Evolutionary conservation across 1,140 invertebrate genomes (phyloP).

Genomic region (Cotesia glomerata): DNA sequence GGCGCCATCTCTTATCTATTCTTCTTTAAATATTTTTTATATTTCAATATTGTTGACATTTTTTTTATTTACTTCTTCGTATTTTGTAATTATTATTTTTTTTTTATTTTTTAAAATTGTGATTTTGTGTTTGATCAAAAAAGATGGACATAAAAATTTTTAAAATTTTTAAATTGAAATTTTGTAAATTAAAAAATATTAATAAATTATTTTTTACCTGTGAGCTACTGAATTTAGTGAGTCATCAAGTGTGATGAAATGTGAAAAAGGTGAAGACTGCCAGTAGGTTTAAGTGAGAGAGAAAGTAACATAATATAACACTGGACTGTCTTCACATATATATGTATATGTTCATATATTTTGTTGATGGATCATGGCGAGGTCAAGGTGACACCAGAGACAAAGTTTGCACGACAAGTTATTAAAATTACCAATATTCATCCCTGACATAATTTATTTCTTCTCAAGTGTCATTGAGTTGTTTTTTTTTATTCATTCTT

Average conservation of each 20-base stretch:
- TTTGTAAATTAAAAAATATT: too few relatives aligned
- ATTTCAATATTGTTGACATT: background rate
- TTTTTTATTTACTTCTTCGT: background rate
- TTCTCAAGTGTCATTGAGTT: too few relatives aligned
- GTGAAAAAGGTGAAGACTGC: background rate
- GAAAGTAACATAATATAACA: background rate
- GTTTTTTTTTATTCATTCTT: too few relatives aligned
- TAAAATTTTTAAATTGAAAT: too few relatives aligned
- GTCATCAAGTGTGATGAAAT: slow-evolving; percentile 10
- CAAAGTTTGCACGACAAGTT: background rate
- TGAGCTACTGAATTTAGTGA: background rate
- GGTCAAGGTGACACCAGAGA: background rate
- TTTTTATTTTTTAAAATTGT: too few relatives aligned
- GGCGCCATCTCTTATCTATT: background rate
- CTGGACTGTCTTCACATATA: too few relatives aligned
- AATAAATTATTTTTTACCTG: background rate
- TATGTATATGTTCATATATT: background rate
- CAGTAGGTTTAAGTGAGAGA: background rate
- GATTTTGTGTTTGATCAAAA: too few relatives aligned
- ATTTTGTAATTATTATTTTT: background rate
- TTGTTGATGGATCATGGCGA: background rate
- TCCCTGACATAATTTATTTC: too few relatives aligned
- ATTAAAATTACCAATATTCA: too few relatives aligned
- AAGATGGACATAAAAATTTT: too few relatives aligned
- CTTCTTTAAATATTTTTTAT: background rate